Evolutionary conservation across 2,113 vertebrate species (phyloP).

Genomic region (Anolis carolinensis): DNA sequence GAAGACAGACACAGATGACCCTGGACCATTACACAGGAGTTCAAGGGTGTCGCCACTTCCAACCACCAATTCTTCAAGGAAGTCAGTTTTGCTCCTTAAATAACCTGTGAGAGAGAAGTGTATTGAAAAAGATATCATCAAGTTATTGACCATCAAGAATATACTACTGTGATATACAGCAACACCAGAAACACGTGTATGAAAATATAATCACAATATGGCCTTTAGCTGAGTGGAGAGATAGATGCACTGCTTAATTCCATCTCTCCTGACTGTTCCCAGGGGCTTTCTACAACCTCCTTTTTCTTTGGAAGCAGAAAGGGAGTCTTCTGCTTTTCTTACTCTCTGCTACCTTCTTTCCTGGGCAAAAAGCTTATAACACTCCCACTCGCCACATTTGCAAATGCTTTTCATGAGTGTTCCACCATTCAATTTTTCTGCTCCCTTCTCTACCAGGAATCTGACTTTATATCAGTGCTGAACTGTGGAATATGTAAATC

Average conservation of each 20-base stretch:
- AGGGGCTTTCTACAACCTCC: neutral
- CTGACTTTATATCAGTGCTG: too few relatives aligned
- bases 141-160: neutral
- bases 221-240: neutral
- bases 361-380: too few relatives aligned
- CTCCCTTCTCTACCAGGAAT: too few relatives aligned
- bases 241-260: neutral
- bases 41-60: conserved; percentile 84
- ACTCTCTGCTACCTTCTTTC: too few relatives aligned
- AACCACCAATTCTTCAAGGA: conserved; percentile 83
- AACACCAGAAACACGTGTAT: neutral
- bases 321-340: too few relatives aligned
- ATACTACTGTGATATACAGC: neutral
- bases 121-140: conserved; percentile 20
- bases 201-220: neutral
- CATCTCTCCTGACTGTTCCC: neutral
- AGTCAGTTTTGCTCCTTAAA: conserved; percentile 78
- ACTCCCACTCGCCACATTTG: too few relatives aligned
- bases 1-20: conserved; percentile 75
- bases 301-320: neutral
- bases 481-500: neutral
- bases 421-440: too few relatives aligned
- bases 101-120: conserved; percentile 72
- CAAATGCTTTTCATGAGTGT: too few relatives aligned
- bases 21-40: conserved; percentile 79